phyloP scores from a whole-genome alignment of 2,113 vertebrate genomes.

The Lathamus discolor region DNA sequence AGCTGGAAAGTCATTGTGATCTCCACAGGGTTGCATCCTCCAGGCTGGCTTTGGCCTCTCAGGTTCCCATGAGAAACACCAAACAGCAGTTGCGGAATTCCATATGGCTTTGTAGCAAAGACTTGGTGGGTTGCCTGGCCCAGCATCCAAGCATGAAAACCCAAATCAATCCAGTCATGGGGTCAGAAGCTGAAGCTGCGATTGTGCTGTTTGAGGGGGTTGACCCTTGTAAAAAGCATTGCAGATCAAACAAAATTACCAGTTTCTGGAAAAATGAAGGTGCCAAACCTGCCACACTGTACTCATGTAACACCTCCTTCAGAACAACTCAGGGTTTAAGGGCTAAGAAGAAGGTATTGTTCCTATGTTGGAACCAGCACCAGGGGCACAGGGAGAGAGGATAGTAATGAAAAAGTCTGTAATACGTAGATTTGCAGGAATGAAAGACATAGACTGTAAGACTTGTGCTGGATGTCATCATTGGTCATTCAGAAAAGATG shows the following conservation, averaged over 20 bases:
- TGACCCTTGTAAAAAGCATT: not conserved
- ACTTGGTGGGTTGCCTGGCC: not conserved
- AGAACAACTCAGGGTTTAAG: not conserved
- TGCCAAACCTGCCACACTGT: not conserved
- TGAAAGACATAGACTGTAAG: not conserved
- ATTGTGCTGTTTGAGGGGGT: not conserved
- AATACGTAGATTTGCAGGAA: not conserved
- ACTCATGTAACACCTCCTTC: not conserved
- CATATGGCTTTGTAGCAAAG: not conserved
- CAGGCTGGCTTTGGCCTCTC: not conserved
- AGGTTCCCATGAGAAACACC: not conserved
- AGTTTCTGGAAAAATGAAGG: not conserved
- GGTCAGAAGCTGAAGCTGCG: not conserved
- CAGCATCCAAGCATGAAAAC: not conserved
- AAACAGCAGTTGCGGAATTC: not conserved
- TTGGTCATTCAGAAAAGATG: not conserved
- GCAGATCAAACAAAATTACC: not conserved
- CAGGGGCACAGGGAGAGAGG: not conserved
- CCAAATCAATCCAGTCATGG: not conserved
- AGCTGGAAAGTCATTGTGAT: constrained; percentile 19
- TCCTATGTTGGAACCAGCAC: not conserved
- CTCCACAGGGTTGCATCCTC: constrained; percentile 13
- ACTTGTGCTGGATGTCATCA: not conserved
- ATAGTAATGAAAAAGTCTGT: not conserved
- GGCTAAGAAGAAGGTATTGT: not conserved